phyloP scores from a whole-genome alignment of 2,888 invertebrate species.

The Odontothrips loti region DNA sequence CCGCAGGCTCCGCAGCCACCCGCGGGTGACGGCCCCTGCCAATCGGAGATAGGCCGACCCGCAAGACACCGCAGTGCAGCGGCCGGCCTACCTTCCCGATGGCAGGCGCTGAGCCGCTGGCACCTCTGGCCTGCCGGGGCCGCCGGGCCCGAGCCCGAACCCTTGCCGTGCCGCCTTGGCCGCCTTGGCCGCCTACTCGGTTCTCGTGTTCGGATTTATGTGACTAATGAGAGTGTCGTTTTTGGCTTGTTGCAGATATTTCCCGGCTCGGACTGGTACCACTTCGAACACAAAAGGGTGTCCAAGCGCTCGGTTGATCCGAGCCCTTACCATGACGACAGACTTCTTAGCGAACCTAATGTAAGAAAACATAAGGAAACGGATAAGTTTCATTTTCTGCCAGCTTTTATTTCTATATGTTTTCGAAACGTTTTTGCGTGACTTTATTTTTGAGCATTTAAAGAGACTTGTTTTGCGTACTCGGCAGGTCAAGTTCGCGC shows the following conservation, averaged over 20 bases:
- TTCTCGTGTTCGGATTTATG: too few relatives aligned
- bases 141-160: too few relatives aligned
- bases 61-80: background rate
- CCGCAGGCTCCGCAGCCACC: too few relatives aligned
- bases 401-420: background rate
- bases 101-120: background rate
- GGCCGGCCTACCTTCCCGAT: background rate
- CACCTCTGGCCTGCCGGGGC: background rate
- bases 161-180: too few relatives aligned
- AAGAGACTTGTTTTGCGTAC: conserved; percentile 30
- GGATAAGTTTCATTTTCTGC: background rate
- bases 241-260: conserved; percentile 66
- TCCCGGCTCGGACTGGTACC: conserved; percentile 77
- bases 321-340: conserved; percentile 64
- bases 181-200: too few relatives aligned
- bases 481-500: conserved; percentile 60
- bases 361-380: conserved; percentile 53
- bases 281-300: conserved; percentile 75
- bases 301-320: conserved; percentile 70
- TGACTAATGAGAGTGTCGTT: background rate
- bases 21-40: background rate
- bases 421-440: background rate
- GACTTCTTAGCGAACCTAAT: conserved; percentile 66
- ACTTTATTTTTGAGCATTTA: background rate
- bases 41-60: background rate